These are phyloP conservation scores for Drosophila atroscutellata DNA, from an alignment of 2,888 invertebrate genomes.

Conservation along the genomic window DNA sequence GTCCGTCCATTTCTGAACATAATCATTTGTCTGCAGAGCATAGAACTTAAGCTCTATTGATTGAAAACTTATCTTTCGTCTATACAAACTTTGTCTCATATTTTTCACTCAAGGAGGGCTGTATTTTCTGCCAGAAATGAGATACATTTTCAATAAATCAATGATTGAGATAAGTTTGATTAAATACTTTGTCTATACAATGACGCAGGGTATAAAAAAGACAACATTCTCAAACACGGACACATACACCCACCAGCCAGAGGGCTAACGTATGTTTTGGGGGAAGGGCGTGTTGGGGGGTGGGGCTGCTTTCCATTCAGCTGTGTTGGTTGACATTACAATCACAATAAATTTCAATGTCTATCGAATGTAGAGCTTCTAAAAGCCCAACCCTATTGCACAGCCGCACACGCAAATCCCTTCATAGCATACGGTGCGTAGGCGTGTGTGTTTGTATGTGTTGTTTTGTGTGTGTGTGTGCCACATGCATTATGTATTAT, in stretches of 20 bases:
- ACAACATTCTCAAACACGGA: not conserved
- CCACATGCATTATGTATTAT: constrained; percentile 74
- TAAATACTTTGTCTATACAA: not conserved
- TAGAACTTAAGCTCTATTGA: not conserved
- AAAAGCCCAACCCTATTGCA: constrained; percentile 33
- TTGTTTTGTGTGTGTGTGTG: constrained; percentile 3
- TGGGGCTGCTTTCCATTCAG: constrained; percentile 56
- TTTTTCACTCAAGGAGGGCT: not conserved
- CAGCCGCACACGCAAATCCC: constrained; percentile 11
- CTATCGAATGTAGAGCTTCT: constrained; percentile 64
- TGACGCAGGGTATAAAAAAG: constrained; percentile 12
- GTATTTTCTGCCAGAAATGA: not conserved
- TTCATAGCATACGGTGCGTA: constrained; percentile 5
- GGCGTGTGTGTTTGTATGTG: constrained; percentile 6
- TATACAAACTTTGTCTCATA: not conserved
- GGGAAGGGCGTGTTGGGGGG: not conserved
- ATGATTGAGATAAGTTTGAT: not conserved
- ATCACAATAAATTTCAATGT: constrained; percentile 77
- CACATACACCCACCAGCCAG: not conserved
- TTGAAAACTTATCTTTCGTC: not conserved
- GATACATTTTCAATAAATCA: not conserved
- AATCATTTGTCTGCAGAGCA: not conserved
- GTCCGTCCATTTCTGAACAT: not conserved
- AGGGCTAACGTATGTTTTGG: constrained; percentile 29
- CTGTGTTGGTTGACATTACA: constrained; percentile 62